Percentiles rank a stretch among this genome's conserved stretches.
Conservation (phyloP, 2,888 invertebrate species). For the Rhagonycha lutea region DNA sequence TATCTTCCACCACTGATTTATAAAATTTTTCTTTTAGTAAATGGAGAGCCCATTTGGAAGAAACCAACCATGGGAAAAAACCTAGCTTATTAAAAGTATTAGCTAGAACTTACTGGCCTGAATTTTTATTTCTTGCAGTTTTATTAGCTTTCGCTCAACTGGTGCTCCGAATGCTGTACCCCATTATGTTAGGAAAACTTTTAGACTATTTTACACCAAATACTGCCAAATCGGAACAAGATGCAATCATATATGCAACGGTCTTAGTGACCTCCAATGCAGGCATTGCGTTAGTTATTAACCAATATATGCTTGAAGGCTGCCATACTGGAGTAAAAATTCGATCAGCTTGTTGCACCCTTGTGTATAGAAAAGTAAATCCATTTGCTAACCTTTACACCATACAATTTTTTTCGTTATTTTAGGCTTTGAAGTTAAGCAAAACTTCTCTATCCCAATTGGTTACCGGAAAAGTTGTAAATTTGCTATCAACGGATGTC, state of each 20-base stretch:
- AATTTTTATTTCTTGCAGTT: constrained; percentile 66
- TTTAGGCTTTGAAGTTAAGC: constrained; percentile 72
- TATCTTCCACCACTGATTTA: not conserved
- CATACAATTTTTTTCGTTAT: not conserved
- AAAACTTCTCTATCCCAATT: constrained; percentile 71
- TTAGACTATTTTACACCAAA: constrained; percentile 67
- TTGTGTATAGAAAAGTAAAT: constrained; percentile 83
- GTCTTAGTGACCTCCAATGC: constrained; percentile 62
- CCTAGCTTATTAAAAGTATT: constrained; percentile 70
- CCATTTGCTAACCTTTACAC: not conserved
- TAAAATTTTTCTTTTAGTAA: constrained; percentile 57
- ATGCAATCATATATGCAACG: constrained; percentile 67
- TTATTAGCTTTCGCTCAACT: constrained; percentile 65
- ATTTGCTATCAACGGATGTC: constrained; percentile 92
- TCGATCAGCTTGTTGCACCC: constrained; percentile 78
- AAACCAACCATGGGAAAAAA: constrained; percentile 60
- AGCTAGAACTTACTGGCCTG: constrained; percentile 69
- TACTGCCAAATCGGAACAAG: constrained; percentile 56
- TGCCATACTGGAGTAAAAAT: constrained; percentile 81
- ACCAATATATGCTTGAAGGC: constrained; percentile 69
- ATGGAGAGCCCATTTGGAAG: constrained; percentile 68
- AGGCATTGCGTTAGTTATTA: constrained; percentile 64
- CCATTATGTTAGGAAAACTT: constrained; percentile 67
- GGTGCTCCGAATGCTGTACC: constrained; percentile 65
- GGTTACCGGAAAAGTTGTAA: constrained; percentile 88